These are phyloP conservation scores for Drosophila ohnishii DNA, from an alignment of 1,140 invertebrate species.

Conservation along the genomic window DNA sequence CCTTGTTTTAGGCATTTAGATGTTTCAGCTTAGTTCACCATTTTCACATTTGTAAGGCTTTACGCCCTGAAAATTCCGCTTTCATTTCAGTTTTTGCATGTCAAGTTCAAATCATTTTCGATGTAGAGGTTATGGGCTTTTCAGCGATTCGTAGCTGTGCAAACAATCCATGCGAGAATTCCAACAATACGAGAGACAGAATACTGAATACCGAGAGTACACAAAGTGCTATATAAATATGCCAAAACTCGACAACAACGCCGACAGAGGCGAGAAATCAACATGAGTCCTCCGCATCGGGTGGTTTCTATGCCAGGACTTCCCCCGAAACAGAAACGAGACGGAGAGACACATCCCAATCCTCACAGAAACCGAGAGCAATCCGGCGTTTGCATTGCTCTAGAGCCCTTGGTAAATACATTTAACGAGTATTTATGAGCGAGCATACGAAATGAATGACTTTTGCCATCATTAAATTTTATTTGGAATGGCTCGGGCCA, in stretches of 20 bases:
- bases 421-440: conserved; percentile 75
- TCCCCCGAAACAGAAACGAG: conserved; percentile 28
- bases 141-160: conserved; percentile 8
- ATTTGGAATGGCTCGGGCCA: conserved; percentile 52
- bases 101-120: conserved; percentile 45
- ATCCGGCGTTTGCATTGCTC: conserved; percentile 55
- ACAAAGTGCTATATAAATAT: conserved; percentile 55
- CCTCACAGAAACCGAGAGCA: conserved; percentile 30
- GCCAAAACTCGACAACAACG: conserved; percentile 37
- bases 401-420: conserved; percentile 69
- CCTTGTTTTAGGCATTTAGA: no score
- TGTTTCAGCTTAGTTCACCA: neutral
- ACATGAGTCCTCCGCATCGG: conserved; percentile 26
- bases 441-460: conserved; percentile 75
- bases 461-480: conserved; percentile 75
- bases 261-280: conserved; percentile 53
- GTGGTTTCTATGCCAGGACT: conserved; percentile 21
- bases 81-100: conserved; percentile 25
- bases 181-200: conserved; percentile 27
- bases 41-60: neutral
- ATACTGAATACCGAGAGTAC: conserved; percentile 17
- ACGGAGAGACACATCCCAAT: conserved; percentile 5
- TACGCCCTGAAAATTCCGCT: neutral
- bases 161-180: conserved; percentile 44
- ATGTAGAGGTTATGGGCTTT: conserved; percentile 3